phyloP scores from a whole-genome alignment of 2,888 invertebrate species.

The Mythimna ferrago region DNA sequence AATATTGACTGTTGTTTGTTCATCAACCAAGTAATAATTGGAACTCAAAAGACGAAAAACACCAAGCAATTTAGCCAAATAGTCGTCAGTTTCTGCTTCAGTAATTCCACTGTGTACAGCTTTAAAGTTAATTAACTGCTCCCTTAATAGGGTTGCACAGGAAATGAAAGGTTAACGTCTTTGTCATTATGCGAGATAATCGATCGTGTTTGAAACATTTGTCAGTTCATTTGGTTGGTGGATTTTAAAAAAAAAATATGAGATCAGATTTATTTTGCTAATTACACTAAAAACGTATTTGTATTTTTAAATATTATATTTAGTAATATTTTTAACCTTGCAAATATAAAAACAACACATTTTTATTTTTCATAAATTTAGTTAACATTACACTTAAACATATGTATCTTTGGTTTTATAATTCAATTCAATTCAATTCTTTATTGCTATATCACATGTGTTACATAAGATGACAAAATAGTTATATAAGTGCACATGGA shows the following conservation, averaged over 20 bases:
- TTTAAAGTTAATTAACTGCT: conserved; percentile 45
- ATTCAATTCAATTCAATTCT: too few relatives aligned
- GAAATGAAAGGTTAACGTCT: conserved; percentile 39
- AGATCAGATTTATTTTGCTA: not conserved
- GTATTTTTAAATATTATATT: too few relatives aligned
- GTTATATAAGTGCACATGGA: too few relatives aligned
- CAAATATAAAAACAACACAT: too few relatives aligned
- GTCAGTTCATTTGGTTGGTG: not conserved
- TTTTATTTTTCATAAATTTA: too few relatives aligned
- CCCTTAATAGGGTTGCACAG: conserved; percentile 28
- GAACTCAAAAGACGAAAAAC: conserved; percentile 11
- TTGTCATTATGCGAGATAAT: conserved; percentile 8
- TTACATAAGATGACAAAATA: too few relatives aligned
- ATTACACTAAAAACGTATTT: too few relatives aligned
- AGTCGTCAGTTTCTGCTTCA: conserved; percentile 34
- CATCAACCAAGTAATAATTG: not conserved
- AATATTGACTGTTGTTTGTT: not conserved
- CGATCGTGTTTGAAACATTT: not conserved
- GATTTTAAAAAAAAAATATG: not conserved
- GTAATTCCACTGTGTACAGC: conserved; percentile 21
- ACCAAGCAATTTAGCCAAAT: conserved; percentile 5
- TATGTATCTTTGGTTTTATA: too few relatives aligned
- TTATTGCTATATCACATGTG: too few relatives aligned
- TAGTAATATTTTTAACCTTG: too few relatives aligned
- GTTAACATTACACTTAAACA: too few relatives aligned